Evolutionary conservation across 2,888 invertebrate genomes (phyloP), one percentile per base, ranked within the genome.

Genomic region (Plebejus melissa): DNA sequence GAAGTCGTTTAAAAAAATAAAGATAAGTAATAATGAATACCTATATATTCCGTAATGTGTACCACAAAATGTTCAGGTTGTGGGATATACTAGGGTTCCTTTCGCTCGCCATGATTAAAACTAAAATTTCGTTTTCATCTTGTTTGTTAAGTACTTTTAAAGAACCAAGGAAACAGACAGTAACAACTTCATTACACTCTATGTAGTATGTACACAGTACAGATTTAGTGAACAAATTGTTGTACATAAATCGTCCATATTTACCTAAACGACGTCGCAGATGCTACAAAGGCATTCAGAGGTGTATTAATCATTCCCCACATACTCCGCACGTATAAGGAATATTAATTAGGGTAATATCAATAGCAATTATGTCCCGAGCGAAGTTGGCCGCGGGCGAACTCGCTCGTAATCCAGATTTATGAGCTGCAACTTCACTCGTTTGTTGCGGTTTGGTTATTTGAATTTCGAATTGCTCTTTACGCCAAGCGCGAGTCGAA

Each of bases 261-360:
- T 36, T 32, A 65, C 65, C 32, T 65, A 65, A 32, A 32, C 65
- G 65, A 13, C 13, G 65, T 13, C 28, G 65, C 65, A 65, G 32
- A 32, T 65, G 65, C 32, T 65, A 36, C 65, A 65, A 65, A 65
- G 65, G 13, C 16, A 65, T 65, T 65, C 32, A 65, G 65, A 65
- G 65, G 32, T 65, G 6, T 13, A 65, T 65, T 65, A 65, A 9
- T 65, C 65, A 65, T 65, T 65, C 65, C 65, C 65, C 65, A 65
- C 65, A 65, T 36, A 65, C 65, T 65, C 65, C 32, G 65, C 65
- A 65, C 65, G 65, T 65, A 36, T 65, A 65, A 65, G 65, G 65
- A 65, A 65, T 65, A 65, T 65, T 65, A 65, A 65, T 65, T 65
- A 65, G 65, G 32, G 32, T 65, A 65, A 65, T 65, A 65, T 65